Base-by-base conservation (phyloP, 2,113 vertebrate species). In the Boleophthalmus pectinirostris region DNA sequence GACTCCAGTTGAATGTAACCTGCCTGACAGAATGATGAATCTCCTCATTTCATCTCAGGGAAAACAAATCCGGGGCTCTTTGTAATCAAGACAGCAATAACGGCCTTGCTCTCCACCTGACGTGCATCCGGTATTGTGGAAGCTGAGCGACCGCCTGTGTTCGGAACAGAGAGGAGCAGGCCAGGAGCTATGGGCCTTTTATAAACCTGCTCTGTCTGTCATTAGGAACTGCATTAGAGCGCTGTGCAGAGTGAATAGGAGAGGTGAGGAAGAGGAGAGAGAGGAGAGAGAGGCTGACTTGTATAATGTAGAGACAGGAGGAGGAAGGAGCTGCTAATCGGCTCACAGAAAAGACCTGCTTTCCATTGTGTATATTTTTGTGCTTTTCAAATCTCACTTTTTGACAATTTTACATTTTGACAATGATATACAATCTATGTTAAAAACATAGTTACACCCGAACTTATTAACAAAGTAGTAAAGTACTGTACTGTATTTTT, bases 151-250 rank as follows among this genome's bases (percentile, higher is more conserved):
- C 53, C 43, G 66, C 65, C 46, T 78, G 68, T 79, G 69, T 47
- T 65, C 46, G 77, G 85, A 64, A 74, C 60, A 47, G n/a, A 81
- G 53, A 77, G 68, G 13, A 24, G 54, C 24, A 45, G 75, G 66
- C 71, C 66, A 57, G 35, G 67, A 79, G 67, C 69, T 65, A 79
- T 66, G 66, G 73, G 43, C 70, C 57, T 77, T 70, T 88, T 83
- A 84, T 83, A 82, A 83, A 89, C 70, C 75, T 60, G 65, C 81
- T 75, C 76, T 66, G 75, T 79, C 65, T 66, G 71, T 89, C 79
- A 87, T 86, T 88, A 85, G 70, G 67, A 86, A 47, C 66, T 74
- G 69, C 73, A 70, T 78, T 80, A 86, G 73, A 35, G 69, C n/a
- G 51, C 69, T 81, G 74, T 61, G 64, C 6, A 45, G 78, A 73